phyloP scores from a whole-genome alignment of 2,888 invertebrate genomes.

The Orthosia cruda region DNA sequence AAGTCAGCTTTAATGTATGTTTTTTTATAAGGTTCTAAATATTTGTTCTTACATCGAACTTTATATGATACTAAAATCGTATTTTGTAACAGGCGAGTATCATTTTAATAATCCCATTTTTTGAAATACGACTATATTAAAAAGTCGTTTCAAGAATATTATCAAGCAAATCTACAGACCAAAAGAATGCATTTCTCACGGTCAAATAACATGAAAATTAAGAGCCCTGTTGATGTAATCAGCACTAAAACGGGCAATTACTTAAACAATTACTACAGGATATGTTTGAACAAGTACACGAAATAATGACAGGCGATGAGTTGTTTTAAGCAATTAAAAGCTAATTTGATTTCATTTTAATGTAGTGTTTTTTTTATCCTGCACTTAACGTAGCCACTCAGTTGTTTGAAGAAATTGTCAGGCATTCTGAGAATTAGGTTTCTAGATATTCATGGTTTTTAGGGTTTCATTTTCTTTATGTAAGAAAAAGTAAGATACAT shows the following conservation, averaged over 20 bases:
- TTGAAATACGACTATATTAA: constrained; percentile 12
- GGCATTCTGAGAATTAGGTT: background rate
- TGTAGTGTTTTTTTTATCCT: constrained; percentile 37
- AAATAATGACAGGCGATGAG: constrained; percentile 62
- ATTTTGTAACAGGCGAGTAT: no score
- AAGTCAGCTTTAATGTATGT: no score
- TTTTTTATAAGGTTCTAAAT: no score
- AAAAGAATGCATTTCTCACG: constrained; percentile 61
- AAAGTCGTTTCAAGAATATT: constrained; percentile 28
- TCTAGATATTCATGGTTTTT: background rate
- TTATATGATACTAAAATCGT: no score
- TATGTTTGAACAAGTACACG: constrained; percentile 59
- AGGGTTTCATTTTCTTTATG: no score
- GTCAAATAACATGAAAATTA: constrained; percentile 46
- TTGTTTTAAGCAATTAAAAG: constrained; percentile 43
- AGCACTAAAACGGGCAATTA: constrained; percentile 57
- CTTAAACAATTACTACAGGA: constrained; percentile 63
- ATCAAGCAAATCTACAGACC: constrained; percentile 43
- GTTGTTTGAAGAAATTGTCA: background rate
- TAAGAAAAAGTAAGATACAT: background rate
- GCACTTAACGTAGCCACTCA: constrained; percentile 1
- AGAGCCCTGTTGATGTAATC: constrained; percentile 51
- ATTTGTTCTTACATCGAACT: no score
- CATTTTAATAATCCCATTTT: constrained; percentile 27
- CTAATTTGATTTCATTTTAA: constrained; percentile 36